A percentile compares a stretch with the other conserved stretches of the same genome.
Evolutionary conservation across 2,113 vertebrate species (phyloP).

Genomic region (Candoia aspera): DNA sequence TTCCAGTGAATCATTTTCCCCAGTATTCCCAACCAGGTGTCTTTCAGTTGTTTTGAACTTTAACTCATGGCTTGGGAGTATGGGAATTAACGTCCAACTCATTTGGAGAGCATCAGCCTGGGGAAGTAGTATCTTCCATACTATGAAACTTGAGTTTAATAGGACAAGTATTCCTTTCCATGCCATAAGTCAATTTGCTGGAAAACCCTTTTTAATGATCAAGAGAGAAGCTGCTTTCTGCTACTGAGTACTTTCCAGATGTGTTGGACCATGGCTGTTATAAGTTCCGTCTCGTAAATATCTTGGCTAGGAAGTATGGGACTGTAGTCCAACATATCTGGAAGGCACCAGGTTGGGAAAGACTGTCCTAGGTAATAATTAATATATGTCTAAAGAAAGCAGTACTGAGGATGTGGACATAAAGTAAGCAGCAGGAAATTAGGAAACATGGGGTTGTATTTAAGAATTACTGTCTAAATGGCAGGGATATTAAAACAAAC

Average conservation of each 20-base stretch:
- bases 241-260: background rate
- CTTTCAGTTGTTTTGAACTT: background rate
- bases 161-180: background rate
- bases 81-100: background rate
- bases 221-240: background rate
- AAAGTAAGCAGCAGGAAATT: background rate
- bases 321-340: background rate
- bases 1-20: background rate
- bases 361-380: background rate
- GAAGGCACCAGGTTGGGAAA: background rate
- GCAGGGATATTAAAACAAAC: background rate
- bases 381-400: background rate
- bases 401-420: background rate
- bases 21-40: background rate
- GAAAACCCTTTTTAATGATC: rapidly evolving
- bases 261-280: background rate
- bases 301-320: background rate
- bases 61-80: background rate
- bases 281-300: background rate
- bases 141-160: background rate
- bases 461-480: background rate
- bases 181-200: background rate
- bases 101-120: background rate
- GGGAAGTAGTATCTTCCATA: background rate
- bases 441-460: background rate